phyloP scores from a whole-genome alignment of 2,888 invertebrate species.

The Dorcus parallelipipedus region DNA sequence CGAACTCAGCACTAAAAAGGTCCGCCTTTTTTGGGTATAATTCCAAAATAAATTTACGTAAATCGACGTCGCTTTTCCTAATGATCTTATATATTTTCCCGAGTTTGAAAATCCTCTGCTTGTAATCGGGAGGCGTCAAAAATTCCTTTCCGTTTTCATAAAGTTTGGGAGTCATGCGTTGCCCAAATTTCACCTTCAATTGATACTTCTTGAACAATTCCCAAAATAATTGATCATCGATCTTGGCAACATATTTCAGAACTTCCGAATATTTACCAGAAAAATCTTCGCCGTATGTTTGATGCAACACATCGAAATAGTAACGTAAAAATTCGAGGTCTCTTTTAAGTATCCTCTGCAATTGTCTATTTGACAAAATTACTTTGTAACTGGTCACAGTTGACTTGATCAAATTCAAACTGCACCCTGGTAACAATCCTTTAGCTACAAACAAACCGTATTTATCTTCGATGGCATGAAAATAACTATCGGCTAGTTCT shows the following conservation, averaged over 20 bases:
- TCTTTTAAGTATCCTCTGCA: conserved; percentile 16
- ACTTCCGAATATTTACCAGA: not conserved
- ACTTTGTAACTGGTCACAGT: conserved; percentile 11
- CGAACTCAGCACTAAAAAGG: not conserved
- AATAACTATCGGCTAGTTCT: conserved; percentile 13
- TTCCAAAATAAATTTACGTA: conserved; percentile 9
- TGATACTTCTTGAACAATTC: conserved; percentile 5
- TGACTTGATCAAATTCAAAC: conserved; percentile 10
- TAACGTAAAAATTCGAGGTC: conserved; percentile 13
- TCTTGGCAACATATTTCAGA: conserved; percentile 8
- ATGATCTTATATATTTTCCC: conserved; percentile 2
- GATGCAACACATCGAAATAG: conserved; percentile 14
- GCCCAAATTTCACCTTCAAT: conserved; percentile 7
- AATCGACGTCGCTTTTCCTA: conserved; percentile 2
- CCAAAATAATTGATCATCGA: conserved; percentile 6
- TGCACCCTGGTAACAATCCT: conserved; percentile 16
- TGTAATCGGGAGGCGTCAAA: not conserved
- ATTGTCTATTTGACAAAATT: conserved; percentile 7
- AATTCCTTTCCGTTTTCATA: conserved; percentile 1
- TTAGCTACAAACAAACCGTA: conserved; percentile 19
- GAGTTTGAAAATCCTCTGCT: not conserved
- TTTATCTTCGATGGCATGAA: conserved; percentile 10
- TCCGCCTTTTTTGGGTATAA: conserved; percentile 6
- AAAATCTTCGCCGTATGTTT: not conserved
- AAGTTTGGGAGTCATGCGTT: conserved; percentile 7